Conservation (phyloP, 2,113 vertebrate genomes). For the Callocephalon fimbriatum region DNA sequence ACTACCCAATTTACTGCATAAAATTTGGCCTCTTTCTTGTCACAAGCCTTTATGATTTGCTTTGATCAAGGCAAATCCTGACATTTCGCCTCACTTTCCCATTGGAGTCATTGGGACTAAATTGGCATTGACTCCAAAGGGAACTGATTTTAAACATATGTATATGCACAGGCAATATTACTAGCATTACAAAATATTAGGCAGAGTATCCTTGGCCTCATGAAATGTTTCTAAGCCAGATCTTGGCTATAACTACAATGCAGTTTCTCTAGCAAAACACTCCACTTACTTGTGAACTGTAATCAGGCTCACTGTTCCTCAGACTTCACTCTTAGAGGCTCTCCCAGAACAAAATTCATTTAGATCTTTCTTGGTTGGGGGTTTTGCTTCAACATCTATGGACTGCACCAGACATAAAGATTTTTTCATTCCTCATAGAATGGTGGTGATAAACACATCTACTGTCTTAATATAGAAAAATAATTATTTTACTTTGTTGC, state of each 20-base stretch:
- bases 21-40: background rate
- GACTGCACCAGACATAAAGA: background rate
- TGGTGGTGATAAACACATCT: background rate
- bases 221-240: background rate
- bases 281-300: background rate
- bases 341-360: background rate
- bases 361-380: background rate
- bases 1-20: background rate
- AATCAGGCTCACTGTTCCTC: background rate
- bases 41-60: background rate
- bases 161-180: background rate
- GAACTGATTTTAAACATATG: background rate
- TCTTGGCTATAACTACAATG: background rate
- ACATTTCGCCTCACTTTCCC: background rate
- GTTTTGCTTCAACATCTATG: background rate
- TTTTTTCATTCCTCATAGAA: background rate
- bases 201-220: background rate
- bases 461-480: background rate
- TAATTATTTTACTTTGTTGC: background rate
- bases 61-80: background rate
- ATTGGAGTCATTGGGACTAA: background rate
- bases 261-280: background rate
- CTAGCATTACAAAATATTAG: background rate
- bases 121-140: background rate
- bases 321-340: background rate